Evolutionary conservation across 2,113 vertebrate genomes (phyloP), one percentile per base, ranked within the genome.

Genomic region (Callaeas wilsoni): DNA sequence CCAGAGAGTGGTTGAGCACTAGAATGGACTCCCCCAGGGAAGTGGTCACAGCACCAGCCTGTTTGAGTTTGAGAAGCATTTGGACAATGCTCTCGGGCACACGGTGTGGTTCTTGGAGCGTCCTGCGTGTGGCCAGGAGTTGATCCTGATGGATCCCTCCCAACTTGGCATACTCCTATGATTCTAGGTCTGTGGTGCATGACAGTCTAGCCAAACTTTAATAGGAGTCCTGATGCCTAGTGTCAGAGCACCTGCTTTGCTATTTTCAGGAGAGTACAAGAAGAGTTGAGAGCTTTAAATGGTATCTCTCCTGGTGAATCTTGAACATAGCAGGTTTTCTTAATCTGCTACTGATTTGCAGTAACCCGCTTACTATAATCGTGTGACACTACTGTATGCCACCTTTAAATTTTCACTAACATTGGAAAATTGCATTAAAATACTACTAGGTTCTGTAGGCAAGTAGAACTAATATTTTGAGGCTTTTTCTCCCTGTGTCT

Each of bases 131-230:
- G 44, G 44, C 20, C 71, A 67, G 35, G 52, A 67, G 25, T 1
- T 67, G 19, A 25, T 74, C 19, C 33, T 52, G 16, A 14, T 67
- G 37, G 37, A 42, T 67, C 33, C 29, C 8, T 67, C n/a, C 86
- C 60, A 81, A 0, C 15, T 20, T 49, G 8, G 22, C 10, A 29
- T 47, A 12, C 15, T 44, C 22, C 19, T 57, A 5, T 0, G 5
- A 12, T 33, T 74, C 27, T 39, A 19, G 5, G 4, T 68, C 12
- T 71, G 0, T 20, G 19, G 27, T 89, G 21, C 16, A 56, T 57
- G 50, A 22, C 16, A 78, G 42, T 16, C 29, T 42, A 21, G 39
- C 26, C 42, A 41, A 20, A 84, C 30, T 23, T 83, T 3, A 32
- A 3, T 10, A 49, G 46, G 27, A 82, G 11, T 59, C 32, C 21